A percentile compares a stretch with the other conserved stretches of the same genome.
phyloP scores from a whole-genome alignment of 2,797 vertebrate species.

The Distichodus sexfasciatus region DNA sequence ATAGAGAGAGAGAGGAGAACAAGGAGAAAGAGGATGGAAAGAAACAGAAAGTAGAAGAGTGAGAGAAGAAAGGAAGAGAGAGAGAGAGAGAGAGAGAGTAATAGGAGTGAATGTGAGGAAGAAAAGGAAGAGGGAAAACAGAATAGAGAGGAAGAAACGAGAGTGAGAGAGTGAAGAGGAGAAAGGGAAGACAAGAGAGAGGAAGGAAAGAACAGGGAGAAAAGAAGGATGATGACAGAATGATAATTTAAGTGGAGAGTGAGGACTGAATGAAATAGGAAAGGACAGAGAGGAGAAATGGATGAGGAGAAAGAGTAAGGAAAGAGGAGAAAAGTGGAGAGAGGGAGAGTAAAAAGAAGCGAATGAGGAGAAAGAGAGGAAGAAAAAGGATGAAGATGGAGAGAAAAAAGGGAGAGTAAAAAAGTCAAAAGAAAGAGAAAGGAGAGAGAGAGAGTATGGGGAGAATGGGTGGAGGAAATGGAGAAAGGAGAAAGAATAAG shows the following conservation, averaged over 20 bases:
- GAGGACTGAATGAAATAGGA: slow-evolving; percentile 37
- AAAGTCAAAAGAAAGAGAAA: not conserved
- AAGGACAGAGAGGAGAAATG: not conserved
- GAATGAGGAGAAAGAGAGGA: slow-evolving; percentile 34
- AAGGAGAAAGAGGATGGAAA: slow-evolving; percentile 32
- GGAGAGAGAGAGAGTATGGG: slow-evolving; percentile 26
- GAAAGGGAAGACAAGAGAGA: not conserved
- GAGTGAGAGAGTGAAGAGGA: too few species aligned
- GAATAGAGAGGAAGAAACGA: not conserved
- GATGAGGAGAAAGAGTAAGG: slow-evolving; percentile 33
- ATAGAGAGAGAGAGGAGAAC: slow-evolving; percentile 31
- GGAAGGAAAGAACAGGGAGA: slow-evolving; percentile 23
- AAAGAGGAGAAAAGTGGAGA: not conserved
- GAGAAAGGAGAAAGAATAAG: slow-evolving; percentile 17
- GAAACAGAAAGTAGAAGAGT: slow-evolving; percentile 31
- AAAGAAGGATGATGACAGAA: slow-evolving; percentile 33
- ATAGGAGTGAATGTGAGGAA: too few species aligned
- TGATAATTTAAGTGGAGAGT: too few species aligned
- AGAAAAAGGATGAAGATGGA: slow-evolving; percentile 8
- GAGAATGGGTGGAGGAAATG: slow-evolving; percentile 28
- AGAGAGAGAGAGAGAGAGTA: slow-evolving; percentile 31
- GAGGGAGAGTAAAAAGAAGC: slow-evolving; percentile 25
- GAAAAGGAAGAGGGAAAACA: not conserved
- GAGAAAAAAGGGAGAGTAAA: slow-evolving; percentile 34
- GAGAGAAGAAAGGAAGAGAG: slow-evolving; percentile 13